A percentile compares a stretch with the other conserved stretches of the same genome.
Evolutionary conservation across 2,113 vertebrate genomes (phyloP).

Genomic region (Athene noctua): DNA sequence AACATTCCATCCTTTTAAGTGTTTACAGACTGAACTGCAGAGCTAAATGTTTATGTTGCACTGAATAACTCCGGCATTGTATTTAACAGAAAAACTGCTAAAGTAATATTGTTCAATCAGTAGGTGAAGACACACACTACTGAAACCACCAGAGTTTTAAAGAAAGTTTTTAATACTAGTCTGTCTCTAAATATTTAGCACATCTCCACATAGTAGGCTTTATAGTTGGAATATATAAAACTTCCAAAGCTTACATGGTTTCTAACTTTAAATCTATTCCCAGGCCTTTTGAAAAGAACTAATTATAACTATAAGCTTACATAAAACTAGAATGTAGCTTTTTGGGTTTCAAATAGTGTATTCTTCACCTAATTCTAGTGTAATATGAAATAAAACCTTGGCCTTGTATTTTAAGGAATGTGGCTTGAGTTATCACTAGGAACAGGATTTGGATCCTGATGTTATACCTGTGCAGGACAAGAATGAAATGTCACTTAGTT

Average conservation of each 20-base stretch:
- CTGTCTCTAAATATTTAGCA: neutral
- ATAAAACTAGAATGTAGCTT: neutral
- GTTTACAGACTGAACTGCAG: slow-evolving; percentile 50
- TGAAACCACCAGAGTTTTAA: neutral
- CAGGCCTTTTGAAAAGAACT: neutral
- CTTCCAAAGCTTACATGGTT: neutral
- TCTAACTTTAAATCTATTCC: neutral
- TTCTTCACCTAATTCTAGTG: neutral
- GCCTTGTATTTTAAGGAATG: neutral
- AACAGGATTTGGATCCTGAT: neutral
- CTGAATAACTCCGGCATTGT: slow-evolving; percentile 13
- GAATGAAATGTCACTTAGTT: neutral
- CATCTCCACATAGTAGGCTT: neutral
- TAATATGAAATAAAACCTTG: neutral
- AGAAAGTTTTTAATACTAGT: neutral
- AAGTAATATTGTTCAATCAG: slow-evolving; percentile 48
- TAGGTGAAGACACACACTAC: slow-evolving; percentile 27
- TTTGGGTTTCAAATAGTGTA: neutral
- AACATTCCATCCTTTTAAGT: slow-evolving; percentile 47
- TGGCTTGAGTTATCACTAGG: neutral
- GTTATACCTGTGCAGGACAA: neutral
- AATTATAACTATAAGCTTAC: neutral
- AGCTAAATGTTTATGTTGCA: slow-evolving; percentile 46
- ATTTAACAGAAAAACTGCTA: slow-evolving; percentile 17
- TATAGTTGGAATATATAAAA: neutral